Base-by-base conservation (phyloP, 2,888 invertebrate genomes). In the Sminthurinus aureus region DNA sequence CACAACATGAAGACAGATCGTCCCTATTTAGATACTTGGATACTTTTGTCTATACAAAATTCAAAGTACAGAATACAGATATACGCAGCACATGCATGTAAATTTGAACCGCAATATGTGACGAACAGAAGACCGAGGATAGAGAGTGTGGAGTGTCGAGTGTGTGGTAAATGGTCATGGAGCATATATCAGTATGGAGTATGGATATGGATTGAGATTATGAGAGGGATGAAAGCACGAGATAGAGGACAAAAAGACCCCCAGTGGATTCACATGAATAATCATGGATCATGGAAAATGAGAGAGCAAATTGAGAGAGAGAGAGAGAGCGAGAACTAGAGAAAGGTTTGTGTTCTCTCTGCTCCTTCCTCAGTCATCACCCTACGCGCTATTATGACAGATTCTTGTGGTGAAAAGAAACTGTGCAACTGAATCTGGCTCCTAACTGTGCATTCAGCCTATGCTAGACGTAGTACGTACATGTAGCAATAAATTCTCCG, bases 241-340 rank as follows among this genome's bases (percentile, higher is more conserved):
- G n/a, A 69, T 15, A 69, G 22, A 69, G 11, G 69, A 69, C n/a
- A 20, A 69, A 69, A 69, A 69, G 69, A 69, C 69, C 69, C 69
- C 22, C 69, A 69, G 20, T 11, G 69, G 69, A 69, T 11, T 22
- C 69, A 69, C 22, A 69, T 69, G 69, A 69, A 69, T 69, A 69
- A 69, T 69, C 69, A 75, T 75, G 75, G 75, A 51, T 75, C 15
- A 75, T 51, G 38, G 38, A 38, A 38, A 38, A 38, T 38, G 24
- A 69, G 18, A 69, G 38, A 38, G n/a, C n/a, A n/a, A n/a, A n/a
- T n/a, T n/a, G 38, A 38, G 38, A 38, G 6, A 38, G 38, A 38
- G 38, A 38, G 38, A 38, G 38, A 38, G 38, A 38, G 6, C 1
- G 38, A 38, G 38, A 38, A 6, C 6, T 4, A 38, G 6, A 38